Evolutionary conservation across 2,888 invertebrate species (phyloP).

Genomic region (Itoplectis maculator): DNA sequence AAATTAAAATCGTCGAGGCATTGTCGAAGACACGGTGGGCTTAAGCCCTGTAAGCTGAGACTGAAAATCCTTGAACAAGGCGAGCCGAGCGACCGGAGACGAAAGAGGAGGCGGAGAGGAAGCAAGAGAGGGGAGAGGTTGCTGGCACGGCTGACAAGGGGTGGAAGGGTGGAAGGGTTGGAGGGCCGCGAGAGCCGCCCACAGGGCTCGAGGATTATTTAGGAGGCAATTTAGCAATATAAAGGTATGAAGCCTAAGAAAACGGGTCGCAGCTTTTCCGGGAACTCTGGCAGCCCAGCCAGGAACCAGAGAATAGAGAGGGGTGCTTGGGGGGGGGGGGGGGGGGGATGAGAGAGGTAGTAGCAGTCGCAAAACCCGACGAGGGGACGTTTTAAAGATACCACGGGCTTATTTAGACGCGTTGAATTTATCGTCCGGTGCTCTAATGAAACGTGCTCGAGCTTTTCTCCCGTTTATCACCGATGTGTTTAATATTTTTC

Average conservation of each 20-base stretch:
- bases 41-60: slow-evolving; percentile 33
- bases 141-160: slow-evolving; percentile 38
- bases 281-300: slow-evolving; percentile 30
- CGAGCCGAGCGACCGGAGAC: slow-evolving; percentile 7
- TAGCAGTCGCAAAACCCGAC: neutral
- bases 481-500: slow-evolving; percentile 29
- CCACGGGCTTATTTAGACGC: slow-evolving; percentile 37
- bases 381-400: slow-evolving; percentile 57
- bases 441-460: slow-evolving; percentile 46
- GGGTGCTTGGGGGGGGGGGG: neutral
- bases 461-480: neutral
- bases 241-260: slow-evolving; percentile 54
- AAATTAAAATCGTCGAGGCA: slow-evolving; percentile 52
- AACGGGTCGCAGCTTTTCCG: slow-evolving; percentile 32
- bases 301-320: slow-evolving; percentile 8
- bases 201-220: slow-evolving; percentile 66
- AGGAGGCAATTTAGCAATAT: slow-evolving; percentile 71
- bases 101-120: slow-evolving; percentile 1
- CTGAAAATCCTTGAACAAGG: slow-evolving; percentile 48
- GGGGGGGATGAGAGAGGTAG: too few species aligned
- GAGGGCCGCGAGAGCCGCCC: slow-evolving; percentile 33
- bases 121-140: slow-evolving; percentile 1
- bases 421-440: slow-evolving; percentile 37
- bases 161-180: slow-evolving; percentile 34
- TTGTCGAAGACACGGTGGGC: slow-evolving; percentile 26